Conservation (phyloP, 2,888 invertebrate genomes). For the Himalopsyche tibetana region DNA sequence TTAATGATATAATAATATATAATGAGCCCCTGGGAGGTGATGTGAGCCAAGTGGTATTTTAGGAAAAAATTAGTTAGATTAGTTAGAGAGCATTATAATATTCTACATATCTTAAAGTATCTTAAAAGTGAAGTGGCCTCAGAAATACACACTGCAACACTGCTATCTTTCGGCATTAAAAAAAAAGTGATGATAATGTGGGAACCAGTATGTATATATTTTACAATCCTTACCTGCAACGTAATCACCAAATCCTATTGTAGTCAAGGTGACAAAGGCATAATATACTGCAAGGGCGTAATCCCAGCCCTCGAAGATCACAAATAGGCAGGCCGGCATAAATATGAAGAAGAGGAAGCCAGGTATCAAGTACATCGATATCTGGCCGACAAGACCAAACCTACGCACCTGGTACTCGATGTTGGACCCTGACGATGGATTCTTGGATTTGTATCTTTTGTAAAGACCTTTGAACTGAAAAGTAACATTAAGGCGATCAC, state of each 20-base stretch:
- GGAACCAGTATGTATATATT: too few species aligned
- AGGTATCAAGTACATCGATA: slow-evolving; percentile 90
- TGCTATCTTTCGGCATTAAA: too few species aligned
- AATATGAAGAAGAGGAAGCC: slow-evolving; percentile 92
- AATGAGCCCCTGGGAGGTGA: too few species aligned
- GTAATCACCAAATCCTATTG: slow-evolving; percentile 95
- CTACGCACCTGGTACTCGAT: slow-evolving; percentile 82
- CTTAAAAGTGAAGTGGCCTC: too few species aligned
- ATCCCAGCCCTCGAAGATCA: slow-evolving; percentile 90
- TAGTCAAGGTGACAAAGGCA: slow-evolving; percentile 90
- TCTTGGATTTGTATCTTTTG: slow-evolving; percentile 85
- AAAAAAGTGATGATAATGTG: too few species aligned
- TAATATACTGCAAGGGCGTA: slow-evolving; percentile 91
- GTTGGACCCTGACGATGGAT: slow-evolving; percentile 77
- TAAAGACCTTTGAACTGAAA: slow-evolving; percentile 86
- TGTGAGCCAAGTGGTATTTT: too few species aligned
- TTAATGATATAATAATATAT: too few species aligned
- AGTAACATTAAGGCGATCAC: slow-evolving; percentile 60
- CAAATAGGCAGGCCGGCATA: slow-evolving; percentile 89
- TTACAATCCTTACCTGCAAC: slow-evolving; percentile 83
- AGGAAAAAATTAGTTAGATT: too few species aligned
- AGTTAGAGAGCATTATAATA: too few species aligned
- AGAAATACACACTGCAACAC: too few species aligned
- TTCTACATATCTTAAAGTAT: too few species aligned
- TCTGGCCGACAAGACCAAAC: slow-evolving; percentile 86